Evolutionary conservation across 2,797 vertebrate genomes (phyloP), one percentile per base, ranked within the genome.

Genomic region (Brachyalestes nurse): DNA sequence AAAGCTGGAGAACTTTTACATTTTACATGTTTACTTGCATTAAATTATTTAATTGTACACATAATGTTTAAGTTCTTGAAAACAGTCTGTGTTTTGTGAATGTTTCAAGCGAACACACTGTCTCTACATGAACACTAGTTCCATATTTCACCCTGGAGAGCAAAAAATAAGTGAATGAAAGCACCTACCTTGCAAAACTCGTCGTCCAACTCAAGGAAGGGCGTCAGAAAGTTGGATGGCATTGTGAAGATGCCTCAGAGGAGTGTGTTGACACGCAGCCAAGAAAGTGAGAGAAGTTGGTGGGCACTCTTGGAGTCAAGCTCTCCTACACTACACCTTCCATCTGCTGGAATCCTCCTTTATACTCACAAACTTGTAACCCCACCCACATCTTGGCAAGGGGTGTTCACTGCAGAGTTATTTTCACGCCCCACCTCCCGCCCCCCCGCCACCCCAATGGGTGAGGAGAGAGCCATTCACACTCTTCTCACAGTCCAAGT

Each of bases 141-240:
- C 57, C 14, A 49, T 34, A 79, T 12, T n/a, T 47, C 77, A 19
- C 19, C 64, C 13, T 16, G n/a, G 13, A 65, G 6, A 21, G 21
- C 57, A 28, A 28, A 25, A 28, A 76, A 70, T 8, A 25, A 71
- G 0, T 34, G 0, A 9, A 25, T 38, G 2, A 45, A 82, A 21
- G n/a, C 21, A 69, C 92, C 93, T 76, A 95, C 95, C 94, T 93
- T 93, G 89, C 92, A 93, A 83, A 95, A 94, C 81, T 94, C 92
- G 64, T 93, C 92, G 12, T 95, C 93, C 88, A 95, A 84, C 80
- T 95, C 95, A 58, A 91, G 83, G 69, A 96, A 96, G 6, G 95
- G 94, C 0, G 92, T 92, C 0, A 94, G 90, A 38, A 94, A 93
- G 80, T 92, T 90, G 0, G 93, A 94, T 58, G 93, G 93, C 95